Percentiles rank a stretch among this genome's conserved stretches.
Conservation (phyloP, 2,797 vertebrate species). For the Pagetopsis macropterus region DNA sequence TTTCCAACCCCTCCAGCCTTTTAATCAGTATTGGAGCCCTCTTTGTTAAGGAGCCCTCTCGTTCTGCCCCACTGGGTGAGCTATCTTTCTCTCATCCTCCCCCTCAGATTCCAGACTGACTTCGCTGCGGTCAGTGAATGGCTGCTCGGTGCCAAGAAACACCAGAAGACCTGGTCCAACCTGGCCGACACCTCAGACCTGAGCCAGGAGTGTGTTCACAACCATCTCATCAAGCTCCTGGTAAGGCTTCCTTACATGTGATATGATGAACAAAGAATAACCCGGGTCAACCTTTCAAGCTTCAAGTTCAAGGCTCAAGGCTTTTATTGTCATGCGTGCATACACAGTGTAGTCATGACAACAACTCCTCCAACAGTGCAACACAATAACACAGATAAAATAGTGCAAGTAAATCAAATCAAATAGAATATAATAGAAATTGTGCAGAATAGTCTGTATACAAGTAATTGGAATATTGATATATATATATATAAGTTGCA, state of each 20-base stretch:
- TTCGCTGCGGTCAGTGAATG: conserved; percentile 83
- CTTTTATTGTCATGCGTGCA: no score
- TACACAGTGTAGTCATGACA: no score
- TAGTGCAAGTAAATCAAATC: no score
- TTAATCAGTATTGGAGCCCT: conserved; percentile 8
- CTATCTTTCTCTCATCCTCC: conserved; percentile 40
- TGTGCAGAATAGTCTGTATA: no score
- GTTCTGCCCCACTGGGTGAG: conserved; percentile 51
- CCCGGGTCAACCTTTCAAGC: not conserved
- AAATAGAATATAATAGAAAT: no score
- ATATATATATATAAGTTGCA: no score
- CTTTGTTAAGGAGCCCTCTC: conserved; percentile 10
- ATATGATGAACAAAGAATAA: not conserved
- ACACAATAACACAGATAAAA: no score
- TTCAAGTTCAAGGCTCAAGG: no score
- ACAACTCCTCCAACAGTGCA: no score
- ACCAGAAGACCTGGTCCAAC: conserved; percentile 83
- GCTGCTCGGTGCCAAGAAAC: conserved; percentile 84
- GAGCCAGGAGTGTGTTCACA: conserved; percentile 78
- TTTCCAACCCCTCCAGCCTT: not conserved
- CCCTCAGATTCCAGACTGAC: conserved; percentile 86
- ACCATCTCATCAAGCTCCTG: conserved; percentile 84
- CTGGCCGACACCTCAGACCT: conserved; percentile 79
- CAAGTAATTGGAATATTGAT: no score
- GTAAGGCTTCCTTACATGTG: conserved; percentile 71